A percentile compares a stretch with the other conserved stretches of the same genome.
Conservation (phyloP, 1,140 invertebrate genomes). For the Musca domestica region DNA sequence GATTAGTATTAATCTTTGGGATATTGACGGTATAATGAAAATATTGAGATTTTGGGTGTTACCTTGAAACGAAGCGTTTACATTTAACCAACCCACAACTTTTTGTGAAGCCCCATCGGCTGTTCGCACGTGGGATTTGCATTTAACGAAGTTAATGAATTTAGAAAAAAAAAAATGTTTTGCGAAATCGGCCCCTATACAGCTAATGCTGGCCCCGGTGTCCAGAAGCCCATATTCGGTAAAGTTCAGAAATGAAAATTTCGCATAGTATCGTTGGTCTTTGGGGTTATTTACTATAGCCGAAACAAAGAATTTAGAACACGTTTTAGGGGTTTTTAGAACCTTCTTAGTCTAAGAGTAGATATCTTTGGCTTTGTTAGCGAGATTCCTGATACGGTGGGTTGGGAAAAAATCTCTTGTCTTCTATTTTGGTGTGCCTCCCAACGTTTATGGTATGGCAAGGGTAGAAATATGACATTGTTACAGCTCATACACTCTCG, state of each 20-base stretch:
- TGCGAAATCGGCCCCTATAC: background rate
- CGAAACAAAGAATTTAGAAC: background rate
- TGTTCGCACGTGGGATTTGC: background rate
- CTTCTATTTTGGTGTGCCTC: background rate
- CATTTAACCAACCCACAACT: background rate
- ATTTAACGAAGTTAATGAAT: background rate
- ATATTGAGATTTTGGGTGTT: background rate
- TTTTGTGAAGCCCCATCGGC: background rate
- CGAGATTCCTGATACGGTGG: background rate
- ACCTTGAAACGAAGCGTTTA: background rate
- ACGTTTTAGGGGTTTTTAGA: background rate
- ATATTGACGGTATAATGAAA: background rate
- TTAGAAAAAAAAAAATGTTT: background rate
- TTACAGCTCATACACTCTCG: background rate
- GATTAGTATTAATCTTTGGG: background rate
- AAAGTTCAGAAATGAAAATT: background rate
- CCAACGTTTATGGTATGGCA: background rate
- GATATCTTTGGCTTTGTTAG: background rate
- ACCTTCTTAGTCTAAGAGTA: background rate
- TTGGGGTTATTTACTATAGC: background rate
- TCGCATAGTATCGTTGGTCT: background rate
- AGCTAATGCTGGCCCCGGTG: background rate
- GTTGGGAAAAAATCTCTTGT: background rate
- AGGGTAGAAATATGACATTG: background rate
- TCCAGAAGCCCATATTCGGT: background rate